Percentiles rank a stretch among this genome's conserved stretches.
Evolutionary conservation across 2,888 invertebrate species (phyloP).

Genomic region (Unio pictorum): DNA sequence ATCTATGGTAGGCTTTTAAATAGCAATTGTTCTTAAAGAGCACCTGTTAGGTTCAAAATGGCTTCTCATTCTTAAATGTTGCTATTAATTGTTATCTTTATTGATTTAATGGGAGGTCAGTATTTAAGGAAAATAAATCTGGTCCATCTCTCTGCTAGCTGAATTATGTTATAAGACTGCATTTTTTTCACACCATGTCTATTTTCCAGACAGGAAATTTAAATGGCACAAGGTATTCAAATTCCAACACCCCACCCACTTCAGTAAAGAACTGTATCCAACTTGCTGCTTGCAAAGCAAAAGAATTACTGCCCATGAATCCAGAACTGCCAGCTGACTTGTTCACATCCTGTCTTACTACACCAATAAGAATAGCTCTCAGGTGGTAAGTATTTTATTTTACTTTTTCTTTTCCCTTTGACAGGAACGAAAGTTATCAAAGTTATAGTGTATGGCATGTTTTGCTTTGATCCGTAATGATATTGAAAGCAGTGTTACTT

Average conservation of each 20-base stretch:
- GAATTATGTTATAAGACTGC: no score
- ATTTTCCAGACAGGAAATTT: no score
- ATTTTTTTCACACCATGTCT: no score
- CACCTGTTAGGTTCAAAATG: no score
- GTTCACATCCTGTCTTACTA: slow-evolving; percentile 98
- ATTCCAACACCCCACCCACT: slow-evolving; percentile 17
- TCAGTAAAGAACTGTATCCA: slow-evolving; percentile 92
- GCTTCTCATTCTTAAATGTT: no score
- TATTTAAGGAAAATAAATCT: no score
- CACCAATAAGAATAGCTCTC: slow-evolving; percentile 96
- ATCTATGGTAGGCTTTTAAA: no score
- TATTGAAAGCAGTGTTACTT: no score
- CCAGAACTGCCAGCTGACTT: slow-evolving; percentile 97
- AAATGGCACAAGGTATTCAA: slow-evolving; percentile 23
- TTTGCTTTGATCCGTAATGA: background rate
- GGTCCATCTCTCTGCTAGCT: no score
- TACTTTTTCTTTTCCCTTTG: background rate
- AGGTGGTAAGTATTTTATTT: slow-evolving; percentile 79
- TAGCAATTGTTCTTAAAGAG: no score
- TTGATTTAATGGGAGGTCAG: no score
- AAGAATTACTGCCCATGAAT: slow-evolving; percentile 95
- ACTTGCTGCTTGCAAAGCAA: slow-evolving; percentile 94
- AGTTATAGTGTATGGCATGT: background rate
- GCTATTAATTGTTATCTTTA: no score
- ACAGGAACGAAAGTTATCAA: background rate